Evolutionary conservation across 2,797 vertebrate genomes (phyloP), one percentile per base, ranked within the genome.

Genomic region (Gallinago stenura): DNA sequence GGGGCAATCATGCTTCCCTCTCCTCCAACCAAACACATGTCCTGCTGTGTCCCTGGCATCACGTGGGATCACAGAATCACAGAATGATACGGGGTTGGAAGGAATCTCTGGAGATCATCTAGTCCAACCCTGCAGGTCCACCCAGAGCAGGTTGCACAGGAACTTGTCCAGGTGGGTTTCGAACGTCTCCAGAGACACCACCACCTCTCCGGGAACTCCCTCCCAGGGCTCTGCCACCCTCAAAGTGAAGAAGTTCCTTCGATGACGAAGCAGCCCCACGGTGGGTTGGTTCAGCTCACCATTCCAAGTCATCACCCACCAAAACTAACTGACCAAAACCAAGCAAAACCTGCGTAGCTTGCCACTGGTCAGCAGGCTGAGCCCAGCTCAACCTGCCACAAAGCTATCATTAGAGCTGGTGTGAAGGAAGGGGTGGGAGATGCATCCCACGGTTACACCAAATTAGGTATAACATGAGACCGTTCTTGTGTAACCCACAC

Each of bases 401-500:
- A 24, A 0, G 0, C 33, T 62, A 30, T 69, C 81, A 46, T 51
- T 48, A 77, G 71, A 73, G 56, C 13, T 5, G 4, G 68, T n/a
- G 50, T 1, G 2, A 64, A 82, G 75, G 83, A 83, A 0, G 2
- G 84, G 82, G 71, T 61, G 62, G 86, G 60, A 96, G 69, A 84
- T 1, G 2, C 39, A 76, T 45, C 58, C 54, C 65, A 86, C 66
- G 37, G 73, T 76, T 82, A 79, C 4, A 79, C 70, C 43, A 58
- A 82, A 79, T 84, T 16, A 61, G 51, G 58, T 72, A 87, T 35
- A 82, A 56, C 46, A 65, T 31, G 61, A 90, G 95, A 76, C 70
- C 41, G 17, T 56, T 73, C 72, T 84, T 77, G 60, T 22, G 75
- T 76, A 96, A 97, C 68, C 50, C 68, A 66, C 60, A 70, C 71